Percentiles rank a stretch among this genome's conserved stretches.
Conservation (phyloP, 2,888 invertebrate genomes). For the Drosophila hawaiiensis region DNA sequence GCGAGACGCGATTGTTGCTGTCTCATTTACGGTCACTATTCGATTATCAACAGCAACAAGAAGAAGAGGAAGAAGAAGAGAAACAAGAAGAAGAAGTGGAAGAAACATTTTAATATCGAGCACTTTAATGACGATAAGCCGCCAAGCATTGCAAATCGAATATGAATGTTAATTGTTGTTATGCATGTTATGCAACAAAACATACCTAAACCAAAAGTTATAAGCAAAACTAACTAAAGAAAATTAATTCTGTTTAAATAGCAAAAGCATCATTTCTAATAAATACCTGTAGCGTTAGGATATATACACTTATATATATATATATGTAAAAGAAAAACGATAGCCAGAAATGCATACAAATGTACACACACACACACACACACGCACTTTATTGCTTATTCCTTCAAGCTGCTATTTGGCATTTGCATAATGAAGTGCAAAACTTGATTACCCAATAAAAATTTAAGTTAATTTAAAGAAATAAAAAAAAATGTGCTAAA, state of each 20-base stretch:
- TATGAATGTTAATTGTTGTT: neutral
- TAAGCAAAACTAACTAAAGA: neutral
- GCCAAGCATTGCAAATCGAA: neutral
- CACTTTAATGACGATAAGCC: neutral
- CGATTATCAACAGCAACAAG: neutral
- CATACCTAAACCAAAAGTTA: neutral
- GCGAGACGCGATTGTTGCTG: constrained; percentile 6
- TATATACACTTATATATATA: neutral
- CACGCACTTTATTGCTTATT: neutral
- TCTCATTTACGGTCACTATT: neutral
- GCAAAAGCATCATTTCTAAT: neutral
- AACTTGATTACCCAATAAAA: constrained; percentile 41
- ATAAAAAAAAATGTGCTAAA: constrained; percentile 17
- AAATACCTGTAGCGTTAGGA: neutral
- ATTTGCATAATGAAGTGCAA: constrained; percentile 4
- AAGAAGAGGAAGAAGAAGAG: neutral
- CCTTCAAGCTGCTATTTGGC: neutral
- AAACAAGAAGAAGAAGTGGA: neutral
- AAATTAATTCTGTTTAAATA: neutral
- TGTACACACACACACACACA: constrained; percentile 37
- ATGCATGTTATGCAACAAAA: neutral
- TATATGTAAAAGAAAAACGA: neutral
- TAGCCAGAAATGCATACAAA: constrained; percentile 1
- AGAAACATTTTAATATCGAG: neutral
- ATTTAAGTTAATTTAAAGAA: constrained; percentile 7